Evolutionary conservation across 2,888 invertebrate genomes (phyloP), one percentile per base, ranked within the genome.

Genomic region (Machimus atricapillus): DNA sequence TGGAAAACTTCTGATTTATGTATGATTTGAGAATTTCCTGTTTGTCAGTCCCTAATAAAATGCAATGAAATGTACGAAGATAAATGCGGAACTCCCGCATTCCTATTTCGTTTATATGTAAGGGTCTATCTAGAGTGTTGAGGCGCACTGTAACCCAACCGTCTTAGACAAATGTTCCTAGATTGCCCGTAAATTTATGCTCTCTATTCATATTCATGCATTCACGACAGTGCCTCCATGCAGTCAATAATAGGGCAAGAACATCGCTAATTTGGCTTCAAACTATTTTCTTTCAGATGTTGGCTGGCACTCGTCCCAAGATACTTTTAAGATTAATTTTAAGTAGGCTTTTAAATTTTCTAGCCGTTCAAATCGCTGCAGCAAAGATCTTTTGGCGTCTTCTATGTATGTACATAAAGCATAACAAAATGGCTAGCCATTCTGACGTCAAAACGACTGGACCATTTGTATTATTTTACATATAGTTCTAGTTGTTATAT

Each of bases 1-100:
- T 23, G 31, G 58, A 19, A 58, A 82, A 82, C 27, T 82, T 82
- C 58, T 58, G 82, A 82, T 82, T 82, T 82, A 82, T 82, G 82
- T 82, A 82, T 58, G 82, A 82, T 82, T 82, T 58, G 58, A 82
- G 58, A 82, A 58, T 82, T 82, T 58, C 31, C 19, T 82, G 14
- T 19, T 23, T 82, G 82, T n/a, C 9, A 52, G 52, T 79, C 40
- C 19, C 82, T 82, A 82, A 82, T 82, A 82, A 58, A 82, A 82
- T 58, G 58, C 58, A 82, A 82, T 82, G 82, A 58, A 82, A 27
- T 79, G 79, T 46, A 79, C 79, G 14, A 79, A 79, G 52, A 79
- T 79, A 46, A 79, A 79, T 79, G 79, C 27, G 16, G n/a, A 23
- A 14, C 14, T 27, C 27, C 46, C 19, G 31, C 16, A 79, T 16